Evolutionary conservation across 1,140 invertebrate genomes (phyloP).

Genomic region (Leptinotarsa texana): DNA sequence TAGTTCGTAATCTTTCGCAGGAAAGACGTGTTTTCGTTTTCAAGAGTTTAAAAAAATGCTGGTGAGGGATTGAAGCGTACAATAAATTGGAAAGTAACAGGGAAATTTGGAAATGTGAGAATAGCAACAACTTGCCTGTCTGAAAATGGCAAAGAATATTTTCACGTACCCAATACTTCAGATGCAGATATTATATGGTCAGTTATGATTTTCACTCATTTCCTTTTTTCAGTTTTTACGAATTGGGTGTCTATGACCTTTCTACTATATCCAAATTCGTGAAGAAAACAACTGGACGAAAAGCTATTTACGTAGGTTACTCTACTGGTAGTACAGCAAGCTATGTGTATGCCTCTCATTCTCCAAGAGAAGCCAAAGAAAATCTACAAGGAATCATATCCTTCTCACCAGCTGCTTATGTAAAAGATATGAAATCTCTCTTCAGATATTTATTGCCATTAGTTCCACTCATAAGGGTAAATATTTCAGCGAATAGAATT

Average conservation of each 20-base stretch:
- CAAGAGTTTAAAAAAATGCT: no score
- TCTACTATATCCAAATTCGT: neutral
- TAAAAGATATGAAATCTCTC: constrained; percentile 5
- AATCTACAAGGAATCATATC: constrained; percentile 16
- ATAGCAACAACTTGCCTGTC: no score
- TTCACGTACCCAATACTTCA: no score
- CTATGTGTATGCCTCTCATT: constrained; percentile 1
- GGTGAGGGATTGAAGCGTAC: no score
- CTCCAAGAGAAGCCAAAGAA: neutral
- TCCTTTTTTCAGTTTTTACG: constrained; percentile 17
- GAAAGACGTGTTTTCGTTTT: no score
- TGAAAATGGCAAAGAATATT: no score
- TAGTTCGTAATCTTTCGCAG: no score
- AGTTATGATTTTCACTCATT: no score
- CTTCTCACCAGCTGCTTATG: constrained; percentile 10
- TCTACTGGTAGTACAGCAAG: constrained; percentile 16
- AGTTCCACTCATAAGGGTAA: neutral
- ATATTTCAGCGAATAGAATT: neutral
- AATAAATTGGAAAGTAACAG: no score
- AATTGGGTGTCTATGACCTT: constrained; percentile 22
- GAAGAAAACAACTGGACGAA: neutral
- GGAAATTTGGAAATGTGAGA: no score
- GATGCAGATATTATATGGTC: no score
- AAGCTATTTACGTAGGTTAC: constrained; percentile 26
- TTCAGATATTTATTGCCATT: neutral